phyloP scores from a whole-genome alignment of 2,113 vertebrate species.

The Dunckerocampus dactyliophorus region DNA sequence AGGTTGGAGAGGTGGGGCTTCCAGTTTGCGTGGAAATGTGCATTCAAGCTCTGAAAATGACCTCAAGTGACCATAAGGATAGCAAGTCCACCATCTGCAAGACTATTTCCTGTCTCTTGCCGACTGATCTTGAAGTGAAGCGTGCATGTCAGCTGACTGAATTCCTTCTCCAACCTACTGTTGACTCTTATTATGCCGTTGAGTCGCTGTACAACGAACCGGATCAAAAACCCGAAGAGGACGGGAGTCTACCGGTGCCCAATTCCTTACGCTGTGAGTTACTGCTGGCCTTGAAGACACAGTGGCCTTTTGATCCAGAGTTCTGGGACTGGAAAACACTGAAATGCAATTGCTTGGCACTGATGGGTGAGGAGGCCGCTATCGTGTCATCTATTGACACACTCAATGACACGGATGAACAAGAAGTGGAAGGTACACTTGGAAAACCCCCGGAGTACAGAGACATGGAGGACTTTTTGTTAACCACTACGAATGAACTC shows the following conservation, averaged over 20 bases:
- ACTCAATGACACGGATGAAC: slow-evolving; percentile 89
- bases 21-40: slow-evolving; percentile 96
- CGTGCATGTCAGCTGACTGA: slow-evolving; percentile 97
- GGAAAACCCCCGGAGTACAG: slow-evolving; percentile 78
- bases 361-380: slow-evolving; percentile 98
- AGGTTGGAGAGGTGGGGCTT: slow-evolving; percentile 93
- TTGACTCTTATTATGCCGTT: slow-evolving; percentile 97
- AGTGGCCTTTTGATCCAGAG: slow-evolving; percentile 99
- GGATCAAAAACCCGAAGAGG: slow-evolving; percentile 96
- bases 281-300: slow-evolving; percentile 96
- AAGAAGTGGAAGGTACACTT: slow-evolving; percentile 73
- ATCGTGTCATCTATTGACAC: slow-evolving; percentile 96
- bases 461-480: slow-evolving; percentile 80
- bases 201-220: slow-evolving; percentile 98
- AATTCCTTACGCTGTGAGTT: slow-evolving; percentile 97
- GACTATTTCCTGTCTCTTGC: slow-evolving; percentile 95
- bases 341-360: slow-evolving; percentile 91
- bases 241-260: slow-evolving; percentile 93
- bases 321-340: slow-evolving; percentile 99
- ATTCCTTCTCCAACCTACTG: slow-evolving; percentile 94
- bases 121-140: slow-evolving; percentile 95
- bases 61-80: slow-evolving; percentile 84
- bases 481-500: slow-evolving; percentile 81
- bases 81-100: slow-evolving; percentile 98
- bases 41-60: slow-evolving; percentile 93